These are phyloP conservation scores for Scolanthus callimorphus DNA, from an alignment of 92 coral and sea anemone species.

Conservation along the genomic window DNA sequence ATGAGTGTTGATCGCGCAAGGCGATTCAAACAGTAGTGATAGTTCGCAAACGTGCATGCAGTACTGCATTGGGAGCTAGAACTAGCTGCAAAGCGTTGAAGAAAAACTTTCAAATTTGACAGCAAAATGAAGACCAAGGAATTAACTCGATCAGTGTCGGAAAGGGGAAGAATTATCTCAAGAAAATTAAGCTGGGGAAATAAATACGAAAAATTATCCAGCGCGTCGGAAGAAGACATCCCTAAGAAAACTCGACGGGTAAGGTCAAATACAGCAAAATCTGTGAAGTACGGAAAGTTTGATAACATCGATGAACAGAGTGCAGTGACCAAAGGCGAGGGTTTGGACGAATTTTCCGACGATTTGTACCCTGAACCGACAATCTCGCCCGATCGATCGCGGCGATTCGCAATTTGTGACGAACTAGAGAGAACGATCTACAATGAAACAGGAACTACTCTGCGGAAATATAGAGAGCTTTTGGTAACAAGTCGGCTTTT, in stretches of 20 bases:
- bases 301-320: not conserved
- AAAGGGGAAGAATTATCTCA: not conserved
- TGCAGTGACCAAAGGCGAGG: no score
- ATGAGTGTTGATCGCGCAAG: no score
- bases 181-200: slow-evolving; percentile 3
- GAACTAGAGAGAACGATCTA: slow-evolving; percentile 69
- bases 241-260: slow-evolving; percentile 1
- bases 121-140: not conserved
- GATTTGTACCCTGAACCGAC: slow-evolving; percentile 7
- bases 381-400: slow-evolving; percentile 12
- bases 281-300: not conserved
- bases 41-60: no score
- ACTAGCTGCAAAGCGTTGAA: no score
- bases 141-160: not conserved
- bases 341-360: slow-evolving; percentile 1
- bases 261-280: not conserved
- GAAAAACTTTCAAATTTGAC: no score
- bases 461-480: slow-evolving; percentile 64
- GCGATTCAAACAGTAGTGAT: no score
- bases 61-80: no score
- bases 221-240: slow-evolving; percentile 4
- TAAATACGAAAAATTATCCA: not conserved
- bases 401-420: slow-evolving; percentile 84
- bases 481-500: slow-evolving; percentile 58
- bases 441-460: slow-evolving; percentile 53